phyloP scores from a whole-genome alignment of 2,888 invertebrate genomes.

The Ormyrus rosae region DNA sequence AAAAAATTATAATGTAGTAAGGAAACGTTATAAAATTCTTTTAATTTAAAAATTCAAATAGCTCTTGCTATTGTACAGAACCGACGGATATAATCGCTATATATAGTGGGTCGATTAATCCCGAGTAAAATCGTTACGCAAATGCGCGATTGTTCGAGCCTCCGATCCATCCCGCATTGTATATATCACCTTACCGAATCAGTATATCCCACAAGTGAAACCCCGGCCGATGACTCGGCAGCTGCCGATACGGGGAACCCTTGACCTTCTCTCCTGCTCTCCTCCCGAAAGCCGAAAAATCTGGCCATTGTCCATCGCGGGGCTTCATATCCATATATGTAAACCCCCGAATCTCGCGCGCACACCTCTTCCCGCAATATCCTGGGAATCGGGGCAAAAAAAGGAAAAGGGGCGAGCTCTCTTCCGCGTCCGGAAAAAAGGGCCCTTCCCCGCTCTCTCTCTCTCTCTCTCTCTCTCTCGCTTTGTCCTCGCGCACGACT shows the following conservation, averaged over 20 bases:
- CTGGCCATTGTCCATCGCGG: slow-evolving; percentile 34
- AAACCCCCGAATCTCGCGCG: background rate
- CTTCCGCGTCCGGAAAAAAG: too few species aligned
- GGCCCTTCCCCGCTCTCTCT: background rate
- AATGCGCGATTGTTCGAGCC: too few species aligned
- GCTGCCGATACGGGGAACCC: slow-evolving; percentile 66
- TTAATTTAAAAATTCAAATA: too few species aligned
- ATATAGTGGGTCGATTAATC: too few species aligned
- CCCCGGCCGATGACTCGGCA: slow-evolving; percentile 56
- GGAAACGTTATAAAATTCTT: too few species aligned
- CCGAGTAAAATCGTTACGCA: too few species aligned
- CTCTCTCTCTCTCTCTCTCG: background rate
- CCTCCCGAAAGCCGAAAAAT: background rate
- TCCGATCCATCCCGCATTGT: too few species aligned
- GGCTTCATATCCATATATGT: slow-evolving; percentile 20
- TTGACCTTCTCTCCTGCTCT: slow-evolving; percentile 62
- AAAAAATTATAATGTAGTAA: too few species aligned
- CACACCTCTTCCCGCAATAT: background rate
- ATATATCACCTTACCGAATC: too few species aligned
- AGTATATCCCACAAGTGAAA: too few species aligned
- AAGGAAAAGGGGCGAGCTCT: background rate
- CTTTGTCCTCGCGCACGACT: background rate
- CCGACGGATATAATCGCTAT: too few species aligned
- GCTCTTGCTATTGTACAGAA: too few species aligned
- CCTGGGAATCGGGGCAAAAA: slow-evolving; percentile 30